A percentile compares a stretch with the other conserved stretches of the same genome.
Evolutionary conservation across 2,797 vertebrate species (phyloP).

Genomic region (Acanthis flammea): DNA sequence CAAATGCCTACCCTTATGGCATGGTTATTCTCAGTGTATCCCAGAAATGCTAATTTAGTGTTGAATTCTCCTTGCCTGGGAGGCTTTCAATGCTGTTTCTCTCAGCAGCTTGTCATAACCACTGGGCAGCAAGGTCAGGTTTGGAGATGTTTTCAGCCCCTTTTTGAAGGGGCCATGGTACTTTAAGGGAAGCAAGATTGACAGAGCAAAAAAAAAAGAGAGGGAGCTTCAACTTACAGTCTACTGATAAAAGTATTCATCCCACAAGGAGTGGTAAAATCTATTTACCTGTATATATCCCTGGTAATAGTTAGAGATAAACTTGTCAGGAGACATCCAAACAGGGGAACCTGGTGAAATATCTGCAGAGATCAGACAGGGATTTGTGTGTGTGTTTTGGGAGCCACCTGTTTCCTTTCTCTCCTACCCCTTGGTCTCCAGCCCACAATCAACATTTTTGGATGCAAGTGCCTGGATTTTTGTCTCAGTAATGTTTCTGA

Average conservation of each 20-base stretch:
- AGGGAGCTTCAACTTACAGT: background rate
- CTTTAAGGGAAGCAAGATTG: background rate
- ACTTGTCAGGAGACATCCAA: background rate
- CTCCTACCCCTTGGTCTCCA: background rate
- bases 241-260: background rate
- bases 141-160: background rate
- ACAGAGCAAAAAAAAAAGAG: background rate
- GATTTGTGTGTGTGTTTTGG: background rate
- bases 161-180: background rate
- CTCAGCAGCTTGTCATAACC: background rate
- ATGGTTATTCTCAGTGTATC: background rate
- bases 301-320: background rate
- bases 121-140: background rate
- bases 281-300: background rate
- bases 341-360: background rate
- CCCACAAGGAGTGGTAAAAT: background rate
- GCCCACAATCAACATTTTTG: background rate
- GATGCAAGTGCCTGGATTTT: background rate
- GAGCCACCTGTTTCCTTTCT: background rate
- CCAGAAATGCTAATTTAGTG: background rate
- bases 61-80: background rate
- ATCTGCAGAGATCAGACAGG: background rate
- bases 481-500: background rate
- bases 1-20: background rate
- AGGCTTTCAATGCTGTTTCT: background rate